Evolutionary conservation across 2,797 vertebrate genomes (phyloP).

Genomic region (Propithecus perrieri): DNA sequence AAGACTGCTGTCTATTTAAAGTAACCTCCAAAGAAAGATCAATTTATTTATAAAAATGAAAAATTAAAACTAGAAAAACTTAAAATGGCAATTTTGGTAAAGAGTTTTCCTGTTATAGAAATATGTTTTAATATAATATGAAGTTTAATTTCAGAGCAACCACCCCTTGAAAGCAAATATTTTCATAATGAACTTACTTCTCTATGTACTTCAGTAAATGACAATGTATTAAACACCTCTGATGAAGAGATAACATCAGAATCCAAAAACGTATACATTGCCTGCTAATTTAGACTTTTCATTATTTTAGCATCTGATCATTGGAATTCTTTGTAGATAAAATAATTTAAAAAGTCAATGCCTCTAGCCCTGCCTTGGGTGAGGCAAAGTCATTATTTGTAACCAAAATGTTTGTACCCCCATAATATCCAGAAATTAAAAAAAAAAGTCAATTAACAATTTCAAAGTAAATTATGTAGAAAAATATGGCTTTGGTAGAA

Average conservation of each 20-base stretch:
- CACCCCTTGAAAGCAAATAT: neutral
- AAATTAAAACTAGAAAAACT: neutral
- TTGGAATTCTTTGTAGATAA: neutral
- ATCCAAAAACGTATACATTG: neutral
- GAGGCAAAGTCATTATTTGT: too few species aligned
- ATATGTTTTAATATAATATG: neutral
- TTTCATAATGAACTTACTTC: neutral
- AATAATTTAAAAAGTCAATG: neutral
- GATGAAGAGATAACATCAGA: neutral
- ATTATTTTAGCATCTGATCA: slow-evolving; percentile 1
- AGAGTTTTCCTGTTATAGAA: neutral
- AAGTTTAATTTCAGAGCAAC: neutral
- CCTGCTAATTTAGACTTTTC: neutral
- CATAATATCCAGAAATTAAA: neutral
- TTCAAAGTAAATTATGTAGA: slow-evolving; percentile 4
- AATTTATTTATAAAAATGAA: slow-evolving; percentile 20
- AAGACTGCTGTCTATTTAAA: neutral
- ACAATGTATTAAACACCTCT: neutral
- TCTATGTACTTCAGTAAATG: neutral
- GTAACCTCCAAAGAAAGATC: neutral
- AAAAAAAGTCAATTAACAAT: neutral
- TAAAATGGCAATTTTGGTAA: neutral
- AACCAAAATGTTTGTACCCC: too few species aligned
- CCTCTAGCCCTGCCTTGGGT: too few species aligned
- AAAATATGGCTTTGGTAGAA: neutral